These are phyloP conservation scores for Palythoa caribaeorum DNA, from an alignment of 92 coral and sea anemone genomes.

Conservation along the genomic window DNA sequence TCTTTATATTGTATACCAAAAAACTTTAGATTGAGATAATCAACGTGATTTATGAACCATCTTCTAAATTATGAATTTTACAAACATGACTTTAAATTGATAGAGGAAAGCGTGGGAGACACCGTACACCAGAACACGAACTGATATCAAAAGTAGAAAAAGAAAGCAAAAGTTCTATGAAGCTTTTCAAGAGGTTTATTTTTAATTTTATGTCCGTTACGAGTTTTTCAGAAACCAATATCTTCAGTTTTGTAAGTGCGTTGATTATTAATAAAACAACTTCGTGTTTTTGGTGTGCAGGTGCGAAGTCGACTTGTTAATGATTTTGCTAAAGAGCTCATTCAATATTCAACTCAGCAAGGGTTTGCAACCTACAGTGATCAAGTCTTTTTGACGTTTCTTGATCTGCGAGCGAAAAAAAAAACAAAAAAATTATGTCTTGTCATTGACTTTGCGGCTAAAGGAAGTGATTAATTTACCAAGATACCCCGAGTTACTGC, in stretches of 20 bases:
- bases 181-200: not conserved
- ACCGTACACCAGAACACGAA: slow-evolving; percentile 23
- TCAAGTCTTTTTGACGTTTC: slow-evolving; percentile 36
- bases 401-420: slow-evolving; percentile 49
- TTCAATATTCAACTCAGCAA: slow-evolving; percentile 31
- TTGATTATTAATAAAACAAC: not conserved
- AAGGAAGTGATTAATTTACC: slow-evolving; percentile 3
- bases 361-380: slow-evolving; percentile 44
- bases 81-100: slow-evolving; percentile 25
- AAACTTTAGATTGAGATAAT: not conserved
- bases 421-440: slow-evolving; percentile 3
- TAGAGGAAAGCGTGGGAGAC: not conserved
- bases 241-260: not conserved
- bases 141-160: not conserved
- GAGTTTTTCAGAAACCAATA: not conserved
- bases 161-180: not conserved
- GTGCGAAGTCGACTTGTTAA: slow-evolving; percentile 22
- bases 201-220: not conserved
- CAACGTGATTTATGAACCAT: slow-evolving; percentile 31
- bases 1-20: not conserved
- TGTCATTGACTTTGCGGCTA: slow-evolving; percentile 43
- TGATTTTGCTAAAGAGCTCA: slow-evolving; percentile 33
- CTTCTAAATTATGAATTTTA: slow-evolving; percentile 30
- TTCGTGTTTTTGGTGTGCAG: slow-evolving; percentile 32
- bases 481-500: not conserved